Base-by-base conservation (phyloP, 2,797 vertebrate species). In the Sebastes glaucus region DNA sequence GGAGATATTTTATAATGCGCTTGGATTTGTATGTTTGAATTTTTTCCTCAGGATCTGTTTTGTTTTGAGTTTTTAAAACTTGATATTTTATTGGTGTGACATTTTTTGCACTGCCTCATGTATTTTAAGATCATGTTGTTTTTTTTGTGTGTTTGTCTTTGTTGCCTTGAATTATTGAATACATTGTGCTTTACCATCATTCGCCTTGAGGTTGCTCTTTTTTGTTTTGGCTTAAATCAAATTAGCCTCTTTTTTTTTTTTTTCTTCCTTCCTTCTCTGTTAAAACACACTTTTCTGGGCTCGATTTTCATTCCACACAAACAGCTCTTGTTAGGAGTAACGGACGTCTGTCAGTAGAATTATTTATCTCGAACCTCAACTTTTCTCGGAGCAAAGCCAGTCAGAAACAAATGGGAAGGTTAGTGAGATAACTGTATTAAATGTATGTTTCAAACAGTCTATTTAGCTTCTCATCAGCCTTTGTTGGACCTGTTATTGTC, bases 21-120 rank as follows among this genome's bases (percentile, higher is more conserved):
- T 87, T 87, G 81, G 88, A 89, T 91, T 84, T 90, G 71, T 90
- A 79, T 85, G 79, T 93, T 94, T 91, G 77, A 82, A 71, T 62
- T 92, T 86, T 90, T 92, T 90, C 89, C 95, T 96, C 96, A 96
- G 96, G 96, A 95, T 95, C 79, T 94, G 70, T 89, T 93, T 89
- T 84, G 63, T 89, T 93, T 93, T 89, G 80, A 85, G 74, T 88
- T 94, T 91, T 93, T 90, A 86, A 87, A 85, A 90, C 70, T 69
- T 89, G 72, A 85, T 92, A 84, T 95, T 93, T 94, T 93, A 91
- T 92, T 93, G 90, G 95, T 95, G 94, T 94, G 90, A 93, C 89
- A 88, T 94, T 95, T 95, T 52, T 96, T 96, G 95, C 95, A 96
- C 94, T 95, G 93, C 93, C 90, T 95, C 78, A 46, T 95, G 92